Percentiles rank a stretch among this genome's conserved stretches.
phyloP scores from a whole-genome alignment of 2,113 vertebrate genomes.

The Notarius lentiginosus region DNA sequence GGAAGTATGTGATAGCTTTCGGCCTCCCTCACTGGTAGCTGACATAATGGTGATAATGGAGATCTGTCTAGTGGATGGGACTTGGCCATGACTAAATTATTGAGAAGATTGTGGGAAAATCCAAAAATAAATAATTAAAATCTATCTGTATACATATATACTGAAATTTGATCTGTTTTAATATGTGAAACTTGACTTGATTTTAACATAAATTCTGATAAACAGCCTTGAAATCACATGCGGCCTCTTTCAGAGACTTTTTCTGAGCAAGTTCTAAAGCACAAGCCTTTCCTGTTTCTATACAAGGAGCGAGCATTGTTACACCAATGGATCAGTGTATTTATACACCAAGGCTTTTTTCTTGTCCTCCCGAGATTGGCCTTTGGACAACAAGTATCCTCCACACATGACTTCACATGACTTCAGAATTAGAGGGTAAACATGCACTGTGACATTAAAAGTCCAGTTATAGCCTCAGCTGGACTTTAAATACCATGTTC shows the following conservation, averaged over 20 bases:
- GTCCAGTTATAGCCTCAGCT: constrained; percentile 1
- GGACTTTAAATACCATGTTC: background rate
- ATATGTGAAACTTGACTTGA: background rate
- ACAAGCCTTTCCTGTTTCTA: background rate
- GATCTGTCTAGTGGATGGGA: too few species aligned
- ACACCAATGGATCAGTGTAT: constrained; percentile 1
- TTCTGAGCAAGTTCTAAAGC: background rate
- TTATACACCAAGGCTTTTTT: constrained; percentile 25
- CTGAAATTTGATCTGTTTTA: background rate
- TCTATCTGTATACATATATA: background rate
- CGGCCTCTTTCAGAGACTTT: background rate
- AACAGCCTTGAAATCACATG: background rate
- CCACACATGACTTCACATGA: constrained; percentile 11
- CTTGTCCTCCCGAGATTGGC: background rate
- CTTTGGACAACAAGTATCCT: constrained; percentile 6
- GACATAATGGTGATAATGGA: too few species aligned
- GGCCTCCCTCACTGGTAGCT: too few species aligned
- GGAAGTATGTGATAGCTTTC: too few species aligned
- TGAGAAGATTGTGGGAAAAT: too few species aligned
- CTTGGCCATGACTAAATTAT: too few species aligned
- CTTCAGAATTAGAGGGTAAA: constrained; percentile 24
- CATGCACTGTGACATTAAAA: background rate
- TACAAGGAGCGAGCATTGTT: background rate
- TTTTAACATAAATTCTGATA: background rate
- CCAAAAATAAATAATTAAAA: too few species aligned